A percentile compares a stretch with the other conserved stretches of the same genome.
Conservation (phyloP, 2,888 invertebrate species). For the Argyra leucocephala region DNA sequence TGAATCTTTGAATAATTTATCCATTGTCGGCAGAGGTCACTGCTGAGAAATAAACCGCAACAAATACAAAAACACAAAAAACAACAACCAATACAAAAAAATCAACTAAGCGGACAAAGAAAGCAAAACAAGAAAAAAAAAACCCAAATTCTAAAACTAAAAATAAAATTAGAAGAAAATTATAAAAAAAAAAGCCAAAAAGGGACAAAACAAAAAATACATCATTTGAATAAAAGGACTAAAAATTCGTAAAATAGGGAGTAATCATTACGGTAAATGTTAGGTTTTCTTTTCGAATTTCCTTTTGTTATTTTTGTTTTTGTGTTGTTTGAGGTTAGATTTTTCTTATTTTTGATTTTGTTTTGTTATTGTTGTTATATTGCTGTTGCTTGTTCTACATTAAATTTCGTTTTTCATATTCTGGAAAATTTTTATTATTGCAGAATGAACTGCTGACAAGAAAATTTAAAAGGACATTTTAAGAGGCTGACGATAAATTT, state of each 20-base stretch:
- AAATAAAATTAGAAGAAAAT: neutral
- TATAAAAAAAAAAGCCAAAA: neutral
- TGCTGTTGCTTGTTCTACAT: neutral
- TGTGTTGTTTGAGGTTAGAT: neutral
- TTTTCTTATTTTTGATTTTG: too few species aligned
- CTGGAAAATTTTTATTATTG: neutral
- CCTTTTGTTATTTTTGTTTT: neutral
- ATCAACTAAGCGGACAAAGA: neutral
- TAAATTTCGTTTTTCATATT: neutral
- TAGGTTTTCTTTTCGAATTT: neutral
- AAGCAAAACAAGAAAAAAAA: neutral
- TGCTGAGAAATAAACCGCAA: conserved; percentile 1
- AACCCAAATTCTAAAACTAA: neutral
- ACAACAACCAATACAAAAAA: neutral
- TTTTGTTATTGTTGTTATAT: neutral
- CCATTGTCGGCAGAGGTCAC: neutral
- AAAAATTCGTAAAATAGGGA: too few species aligned
- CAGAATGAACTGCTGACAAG: neutral
- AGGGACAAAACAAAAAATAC: neutral
- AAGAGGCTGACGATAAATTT: too few species aligned
- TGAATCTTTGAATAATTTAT: neutral
- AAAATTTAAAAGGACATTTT: neutral
- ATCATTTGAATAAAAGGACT: neutral
- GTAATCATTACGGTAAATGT: neutral
- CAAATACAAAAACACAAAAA: neutral